These are phyloP conservation scores for Lepas anatifera DNA, from an alignment of 2,888 invertebrate genomes.

Conservation along the genomic window DNA sequence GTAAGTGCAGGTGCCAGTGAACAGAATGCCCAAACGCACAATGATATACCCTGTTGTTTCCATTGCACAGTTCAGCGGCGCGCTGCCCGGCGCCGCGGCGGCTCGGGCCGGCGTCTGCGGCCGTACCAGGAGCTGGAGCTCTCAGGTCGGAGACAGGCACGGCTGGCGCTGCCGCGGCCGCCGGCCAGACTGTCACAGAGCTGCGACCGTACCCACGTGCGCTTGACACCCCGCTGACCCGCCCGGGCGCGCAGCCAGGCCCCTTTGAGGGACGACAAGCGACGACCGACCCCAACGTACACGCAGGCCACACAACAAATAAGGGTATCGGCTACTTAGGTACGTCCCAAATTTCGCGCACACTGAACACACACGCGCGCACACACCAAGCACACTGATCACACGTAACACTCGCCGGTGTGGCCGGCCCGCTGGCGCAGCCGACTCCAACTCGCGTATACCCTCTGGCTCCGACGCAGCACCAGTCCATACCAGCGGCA, in stretches of 20 bases:
- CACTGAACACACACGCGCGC: no score
- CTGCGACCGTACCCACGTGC: not conserved
- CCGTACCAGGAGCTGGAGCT: not conserved
- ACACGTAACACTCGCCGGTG: no score
- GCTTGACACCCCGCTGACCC: not conserved
- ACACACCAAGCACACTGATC: no score
- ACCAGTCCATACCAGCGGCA: not conserved
- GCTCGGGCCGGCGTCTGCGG: not conserved
- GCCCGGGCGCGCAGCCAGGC: no score
- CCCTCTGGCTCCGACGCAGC: not conserved
- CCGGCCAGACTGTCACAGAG: not conserved
- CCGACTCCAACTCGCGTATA: no score
- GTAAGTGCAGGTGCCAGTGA: not conserved
- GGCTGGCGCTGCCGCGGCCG: not conserved
- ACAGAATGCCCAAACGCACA: slow-evolving; percentile 9
- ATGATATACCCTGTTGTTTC: slow-evolving; percentile 12
- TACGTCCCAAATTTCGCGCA: not conserved
- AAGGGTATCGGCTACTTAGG: not conserved
- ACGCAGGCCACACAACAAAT: not conserved
- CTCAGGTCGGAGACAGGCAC: not conserved
- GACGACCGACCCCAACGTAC: not conserved
- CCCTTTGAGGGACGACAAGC: no score
- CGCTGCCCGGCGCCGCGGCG: not conserved
- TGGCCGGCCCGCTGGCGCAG: no score
- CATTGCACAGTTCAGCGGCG: slow-evolving; percentile 4